A percentile compares a stretch with the other conserved stretches of the same genome.
These are phyloP conservation scores for Myripristis jacobus DNA, from an alignment of 2,797 vertebrate species.

Conservation along the genomic window DNA sequence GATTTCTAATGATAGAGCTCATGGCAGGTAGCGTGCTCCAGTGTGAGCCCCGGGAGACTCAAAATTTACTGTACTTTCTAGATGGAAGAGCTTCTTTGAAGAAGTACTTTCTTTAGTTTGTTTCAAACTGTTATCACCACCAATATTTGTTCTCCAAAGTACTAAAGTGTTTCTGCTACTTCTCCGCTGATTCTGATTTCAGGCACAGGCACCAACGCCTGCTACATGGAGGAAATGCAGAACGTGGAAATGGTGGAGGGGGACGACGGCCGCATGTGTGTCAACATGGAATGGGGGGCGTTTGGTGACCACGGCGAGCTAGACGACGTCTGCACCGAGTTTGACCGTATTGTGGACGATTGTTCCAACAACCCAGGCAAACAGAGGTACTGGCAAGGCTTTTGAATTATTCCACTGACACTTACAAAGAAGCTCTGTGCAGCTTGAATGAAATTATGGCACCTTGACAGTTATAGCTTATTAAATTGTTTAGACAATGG, in stretches of 20 bases:
- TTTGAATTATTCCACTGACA: neutral
- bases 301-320: slow-evolving; percentile 92
- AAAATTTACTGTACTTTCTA: no score
- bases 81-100: no score
- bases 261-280: slow-evolving; percentile 91
- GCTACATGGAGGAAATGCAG: slow-evolving; percentile 97
- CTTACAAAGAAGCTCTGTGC: no score
- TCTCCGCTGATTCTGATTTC: neutral
- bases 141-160: neutral
- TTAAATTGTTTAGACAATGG: no score
- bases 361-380: slow-evolving; percentile 88
- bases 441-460: no score
- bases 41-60: no score
- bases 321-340: slow-evolving; percentile 89
- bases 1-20: no score
- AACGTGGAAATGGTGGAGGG: slow-evolving; percentile 93
- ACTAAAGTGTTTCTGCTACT: neutral
- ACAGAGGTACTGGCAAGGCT: slow-evolving; percentile 86
- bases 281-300: slow-evolving; percentile 98
- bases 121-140: no score
- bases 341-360: slow-evolving; percentile 89
- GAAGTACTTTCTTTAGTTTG: no score
- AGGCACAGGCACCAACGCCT: slow-evolving; percentile 95
- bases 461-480: no score
- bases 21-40: no score